Conservation (phyloP, 2,113 vertebrate species). For the Tragulus kanchil region DNA sequence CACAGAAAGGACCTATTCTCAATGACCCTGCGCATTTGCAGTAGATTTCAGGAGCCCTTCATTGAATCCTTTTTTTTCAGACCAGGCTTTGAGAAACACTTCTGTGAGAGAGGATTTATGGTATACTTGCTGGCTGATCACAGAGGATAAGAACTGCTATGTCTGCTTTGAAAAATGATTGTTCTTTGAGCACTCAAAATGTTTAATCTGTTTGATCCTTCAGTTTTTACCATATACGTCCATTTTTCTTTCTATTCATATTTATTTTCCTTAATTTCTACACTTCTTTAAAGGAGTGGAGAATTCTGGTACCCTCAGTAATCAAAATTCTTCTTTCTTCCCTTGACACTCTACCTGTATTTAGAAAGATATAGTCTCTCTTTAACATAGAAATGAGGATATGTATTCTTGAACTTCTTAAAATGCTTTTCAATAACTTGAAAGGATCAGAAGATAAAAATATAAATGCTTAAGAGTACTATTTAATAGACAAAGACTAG, state of each 20-base stretch:
- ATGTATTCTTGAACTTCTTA: not conserved
- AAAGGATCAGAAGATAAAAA: conserved; percentile 29
- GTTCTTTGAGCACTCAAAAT: not conserved
- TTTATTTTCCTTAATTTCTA: conserved; percentile 19
- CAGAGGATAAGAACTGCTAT: not conserved
- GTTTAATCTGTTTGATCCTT: not conserved
- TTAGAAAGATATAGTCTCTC: not conserved
- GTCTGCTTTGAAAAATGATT: not conserved
- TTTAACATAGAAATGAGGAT: not conserved
- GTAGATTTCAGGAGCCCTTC: not conserved
- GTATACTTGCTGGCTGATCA: not conserved
- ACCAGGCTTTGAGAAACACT: not conserved
- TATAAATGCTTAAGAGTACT: conserved; percentile 33
- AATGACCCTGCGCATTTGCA: not conserved
- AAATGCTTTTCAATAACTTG: not conserved
- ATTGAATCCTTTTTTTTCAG: not conserved
- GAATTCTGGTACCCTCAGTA: not conserved
- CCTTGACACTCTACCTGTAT: not conserved
- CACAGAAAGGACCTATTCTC: not conserved
- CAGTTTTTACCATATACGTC: not conserved
- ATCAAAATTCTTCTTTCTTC: conserved; percentile 34
- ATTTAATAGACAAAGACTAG: not conserved
- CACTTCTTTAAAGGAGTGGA: not conserved
- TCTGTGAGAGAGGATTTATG: not conserved
- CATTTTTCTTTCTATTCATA: conserved; percentile 3